Evolutionary conservation across 1,140 invertebrate species (phyloP), one percentile per base, ranked within the genome.

Genomic region (Glossosoma conforme): DNA sequence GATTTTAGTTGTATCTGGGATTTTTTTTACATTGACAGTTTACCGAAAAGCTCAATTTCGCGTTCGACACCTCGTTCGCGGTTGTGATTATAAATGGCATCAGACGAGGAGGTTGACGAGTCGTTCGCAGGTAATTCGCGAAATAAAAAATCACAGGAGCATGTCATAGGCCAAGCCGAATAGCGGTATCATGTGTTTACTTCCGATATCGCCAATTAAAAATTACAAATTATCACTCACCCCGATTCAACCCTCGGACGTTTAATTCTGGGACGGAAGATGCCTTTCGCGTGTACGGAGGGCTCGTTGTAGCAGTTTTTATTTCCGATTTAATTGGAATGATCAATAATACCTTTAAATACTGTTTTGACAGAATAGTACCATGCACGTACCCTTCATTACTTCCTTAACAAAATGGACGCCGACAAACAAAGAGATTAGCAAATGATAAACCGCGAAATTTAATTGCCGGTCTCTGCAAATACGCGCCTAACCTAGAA

Each of bases 51-150:
- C n/a, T n/a, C n/a, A n/a, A n/a, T n/a, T n/a, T n/a, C 24, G n/a
- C 24, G 6, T 28, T 6, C 24, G 24, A 28, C 24, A 8, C 6
- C n/a, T 28, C 3, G 14, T 25, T 44, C 38, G n/a, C n/a, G 48
- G 48, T 51, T 37, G 40, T 44, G 41, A 51, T 44, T 28, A 44
- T 19, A 36, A 68, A 86, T 87, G 85, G 85, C 84, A 64, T 87
- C 84, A 52, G 85, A 86, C 64, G 84, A 86, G 61, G 84, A 86
- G 75, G 76, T 86, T 61, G 85, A 86, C 62, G 85, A 85, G 62
- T 84, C 77, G 67, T 86, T 81, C 65, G 83, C 82, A 78, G 85
- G 85, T 87, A 78, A 85, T 80, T 69, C 64, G 47, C 41, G 14
- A 44, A 44, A 51, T 51, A 51, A 51, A 51, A 51, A 51, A 51